Evolutionary conservation across 1,140 invertebrate genomes (phyloP), one percentile per base, ranked within the genome.

Genomic region (Cardiocondyla obscurior): DNA sequence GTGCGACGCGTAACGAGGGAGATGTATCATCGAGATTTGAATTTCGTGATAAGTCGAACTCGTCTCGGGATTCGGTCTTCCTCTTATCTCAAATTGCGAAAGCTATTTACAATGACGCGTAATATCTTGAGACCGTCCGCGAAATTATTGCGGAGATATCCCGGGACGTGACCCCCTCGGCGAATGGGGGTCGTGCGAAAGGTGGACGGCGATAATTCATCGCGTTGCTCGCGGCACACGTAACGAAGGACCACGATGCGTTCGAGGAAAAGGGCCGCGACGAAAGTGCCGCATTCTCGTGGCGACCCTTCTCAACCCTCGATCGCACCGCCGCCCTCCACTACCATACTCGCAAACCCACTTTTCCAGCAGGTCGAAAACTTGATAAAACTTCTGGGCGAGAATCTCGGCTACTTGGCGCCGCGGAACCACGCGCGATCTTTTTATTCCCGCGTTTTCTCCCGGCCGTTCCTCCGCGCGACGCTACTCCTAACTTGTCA

Each of bases 311-410:
- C 28, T 53, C 60, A 77, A 77, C 33, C 33, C 60, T 65, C 74
- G 33, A 79, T 79, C 62, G 30, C 62, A 69, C 51, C 39, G 7
- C 33, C 7, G 19, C 33, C 19, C n/a, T 2, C 12, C 33, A 33
- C 28, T n/a, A 22, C 30, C 25, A 39, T 46, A 12, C 12, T 12
- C 57, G 16, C 57, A 19, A 67, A 14, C 14, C 28, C 77, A 14
- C 46, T 55, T n/a, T n/a, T 44, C 36, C 36, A 53, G 39, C 62
- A 36, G 49, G 49, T 72, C 84, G 84, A 72, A 72, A 84, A 85
- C 74, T 85, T 82, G 82, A 84, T 85, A 82, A 86, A 84, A 84
- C 85, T 87, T 70, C 42, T 30, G 73, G 33, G 10, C 60, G 60
- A 87, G 67, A 87, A 74, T 84, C 81, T 55, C 49, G 33, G 62